These are phyloP conservation scores for Perca schrenkii DNA, from an alignment of 2,113 vertebrate genomes.

Conservation along the genomic window DNA sequence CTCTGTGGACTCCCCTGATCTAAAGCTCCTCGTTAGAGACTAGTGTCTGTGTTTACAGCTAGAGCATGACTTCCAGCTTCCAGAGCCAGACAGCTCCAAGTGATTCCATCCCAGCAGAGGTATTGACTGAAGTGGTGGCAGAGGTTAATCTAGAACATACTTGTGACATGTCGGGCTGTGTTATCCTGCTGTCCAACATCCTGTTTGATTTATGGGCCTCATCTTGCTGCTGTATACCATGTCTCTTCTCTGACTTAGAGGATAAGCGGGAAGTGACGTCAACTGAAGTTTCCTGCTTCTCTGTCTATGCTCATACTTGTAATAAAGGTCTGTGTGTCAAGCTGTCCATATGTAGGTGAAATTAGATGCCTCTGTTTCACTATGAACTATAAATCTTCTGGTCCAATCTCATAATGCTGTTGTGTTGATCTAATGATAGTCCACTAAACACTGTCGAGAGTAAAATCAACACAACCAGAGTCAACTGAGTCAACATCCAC, in stretches of 20 bases:
- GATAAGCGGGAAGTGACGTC: slow-evolving; percentile 65
- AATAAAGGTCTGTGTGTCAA: slow-evolving; percentile 8
- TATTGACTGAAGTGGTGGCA: slow-evolving; percentile 64
- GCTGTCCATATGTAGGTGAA: slow-evolving; percentile 4
- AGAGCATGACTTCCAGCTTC: slow-evolving; percentile 58
- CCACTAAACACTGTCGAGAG: slow-evolving; percentile 28
- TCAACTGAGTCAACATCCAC: slow-evolving; percentile 25
- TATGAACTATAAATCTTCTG: not conserved
- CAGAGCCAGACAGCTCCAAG: slow-evolving; percentile 56
- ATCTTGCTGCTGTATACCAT: slow-evolving; percentile 56
- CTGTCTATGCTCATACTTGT: slow-evolving; percentile 19
- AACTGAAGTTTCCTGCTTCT: slow-evolving; percentile 10
- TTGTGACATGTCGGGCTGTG: slow-evolving; percentile 61
- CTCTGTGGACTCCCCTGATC: not conserved
- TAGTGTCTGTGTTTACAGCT: slow-evolving; percentile 62
- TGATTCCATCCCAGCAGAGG: slow-evolving; percentile 67
- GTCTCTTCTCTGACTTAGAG: slow-evolving; percentile 61
- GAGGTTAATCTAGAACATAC: slow-evolving; percentile 79
- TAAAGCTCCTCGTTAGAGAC: slow-evolving; percentile 23
- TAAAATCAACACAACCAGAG: slow-evolving; percentile 51
- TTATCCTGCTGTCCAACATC: slow-evolving; percentile 65
- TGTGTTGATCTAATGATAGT: slow-evolving; percentile 45
- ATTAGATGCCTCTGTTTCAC: not conserved
- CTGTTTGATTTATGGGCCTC: slow-evolving; percentile 73
- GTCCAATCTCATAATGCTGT: slow-evolving; percentile 5